A percentile compares a stretch with the other conserved stretches of the same genome.
Evolutionary conservation across 1,140 invertebrate genomes (phyloP).

Genomic region (Sitodiplosis mosellana): DNA sequence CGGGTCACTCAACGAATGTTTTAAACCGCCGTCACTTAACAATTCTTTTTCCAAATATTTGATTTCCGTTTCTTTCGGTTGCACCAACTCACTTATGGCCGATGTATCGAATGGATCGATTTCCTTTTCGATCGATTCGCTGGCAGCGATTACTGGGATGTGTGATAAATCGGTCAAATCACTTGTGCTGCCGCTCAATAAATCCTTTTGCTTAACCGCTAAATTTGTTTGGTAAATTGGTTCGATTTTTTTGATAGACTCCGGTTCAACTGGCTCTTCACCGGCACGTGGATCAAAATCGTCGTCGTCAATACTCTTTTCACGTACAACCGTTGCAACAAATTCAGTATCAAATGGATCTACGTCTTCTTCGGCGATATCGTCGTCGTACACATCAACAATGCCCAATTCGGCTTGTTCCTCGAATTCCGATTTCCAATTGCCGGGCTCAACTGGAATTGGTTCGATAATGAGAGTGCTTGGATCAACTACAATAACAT

Average conservation of each 20-base stretch:
- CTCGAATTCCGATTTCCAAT: slow-evolving; percentile 12
- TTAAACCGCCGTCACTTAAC: slow-evolving; percentile 29
- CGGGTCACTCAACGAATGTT: slow-evolving; percentile 35
- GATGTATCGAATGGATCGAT: slow-evolving; percentile 74
- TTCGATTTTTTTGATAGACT: slow-evolving; percentile 14
- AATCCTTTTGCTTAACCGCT: slow-evolving; percentile 28
- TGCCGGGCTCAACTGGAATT: background rate
- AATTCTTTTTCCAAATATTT: slow-evolving; percentile 62
- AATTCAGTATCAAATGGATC: slow-evolving; percentile 79
- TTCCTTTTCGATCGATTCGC: slow-evolving; percentile 29
- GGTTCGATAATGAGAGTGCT: too few species aligned
- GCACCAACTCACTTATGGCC: slow-evolving; percentile 42
- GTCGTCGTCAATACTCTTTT: slow-evolving; percentile 43
- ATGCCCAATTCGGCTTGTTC: slow-evolving; percentile 31
- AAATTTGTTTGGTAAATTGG: slow-evolving; percentile 21
- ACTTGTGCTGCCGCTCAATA: slow-evolving; percentile 52
- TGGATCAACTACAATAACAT: slow-evolving; percentile 9
- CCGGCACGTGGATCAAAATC: slow-evolving; percentile 46
- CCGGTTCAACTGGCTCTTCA: slow-evolving; percentile 26
- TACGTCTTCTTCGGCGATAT: slow-evolving; percentile 7
- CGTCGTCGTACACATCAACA: slow-evolving; percentile 24
- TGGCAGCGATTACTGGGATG: slow-evolving; percentile 34
- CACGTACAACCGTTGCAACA: slow-evolving; percentile 54
- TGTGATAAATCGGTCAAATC: slow-evolving; percentile 51
- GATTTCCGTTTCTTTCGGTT: slow-evolving; percentile 56